phyloP scores from a whole-genome alignment of 2,113 vertebrate genomes.

The Nycticorax nycticorax region DNA sequence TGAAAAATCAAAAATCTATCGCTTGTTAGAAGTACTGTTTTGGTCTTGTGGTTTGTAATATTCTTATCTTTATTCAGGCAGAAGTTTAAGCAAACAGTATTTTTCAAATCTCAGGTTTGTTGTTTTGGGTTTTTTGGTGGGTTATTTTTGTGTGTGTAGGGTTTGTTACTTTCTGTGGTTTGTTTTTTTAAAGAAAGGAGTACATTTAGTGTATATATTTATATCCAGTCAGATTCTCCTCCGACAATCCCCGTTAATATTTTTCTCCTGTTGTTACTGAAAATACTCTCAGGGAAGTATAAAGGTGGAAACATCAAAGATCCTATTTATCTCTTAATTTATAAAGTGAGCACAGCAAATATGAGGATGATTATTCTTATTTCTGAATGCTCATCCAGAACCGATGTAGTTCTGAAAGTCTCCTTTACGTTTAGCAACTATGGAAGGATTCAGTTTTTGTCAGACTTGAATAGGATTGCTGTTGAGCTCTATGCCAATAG shows the following conservation, averaged over 20 bases:
- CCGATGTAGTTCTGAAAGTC: neutral
- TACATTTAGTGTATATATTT: neutral
- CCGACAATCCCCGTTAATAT: neutral
- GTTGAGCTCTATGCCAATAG: neutral
- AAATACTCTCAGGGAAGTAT: neutral
- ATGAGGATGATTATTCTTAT: neutral
- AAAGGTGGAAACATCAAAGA: neutral
- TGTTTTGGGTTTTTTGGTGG: neutral
- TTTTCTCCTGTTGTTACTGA: neutral
- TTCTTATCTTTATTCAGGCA: neutral
- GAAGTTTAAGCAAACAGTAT: neutral
- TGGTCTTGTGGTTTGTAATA: neutral
- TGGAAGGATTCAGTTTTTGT: neutral
- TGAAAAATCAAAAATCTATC: neutral
- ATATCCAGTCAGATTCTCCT: neutral
- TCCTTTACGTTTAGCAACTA: neutral
- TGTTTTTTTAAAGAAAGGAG: neutral
- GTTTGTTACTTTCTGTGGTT: neutral
- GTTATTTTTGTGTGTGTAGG: neutral
- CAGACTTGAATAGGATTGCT: neutral
- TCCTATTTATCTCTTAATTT: neutral
- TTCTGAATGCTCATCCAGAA: neutral
- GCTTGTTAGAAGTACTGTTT: neutral
- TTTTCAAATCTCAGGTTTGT: neutral
- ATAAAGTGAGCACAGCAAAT: neutral